phyloP scores from a whole-genome alignment of 2,797 vertebrate species.

The Diplodus puntazzo region DNA sequence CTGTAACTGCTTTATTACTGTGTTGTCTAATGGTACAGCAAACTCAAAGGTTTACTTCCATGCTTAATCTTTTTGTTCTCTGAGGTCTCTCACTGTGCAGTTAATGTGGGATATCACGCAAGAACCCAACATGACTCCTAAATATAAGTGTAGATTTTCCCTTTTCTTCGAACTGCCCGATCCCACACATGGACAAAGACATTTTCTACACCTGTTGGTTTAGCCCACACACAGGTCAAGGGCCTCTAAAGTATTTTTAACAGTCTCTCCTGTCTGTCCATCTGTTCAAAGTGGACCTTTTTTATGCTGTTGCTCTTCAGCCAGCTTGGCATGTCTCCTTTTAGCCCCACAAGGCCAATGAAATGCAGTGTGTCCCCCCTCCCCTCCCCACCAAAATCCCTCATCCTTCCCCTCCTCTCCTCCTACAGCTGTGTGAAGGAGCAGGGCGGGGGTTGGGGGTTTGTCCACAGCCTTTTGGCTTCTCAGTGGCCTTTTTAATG shows the following conservation, averaged over 20 bases:
- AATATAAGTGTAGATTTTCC: slow-evolving; percentile 14
- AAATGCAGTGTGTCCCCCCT: slow-evolving; percentile 33
- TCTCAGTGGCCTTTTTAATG: slow-evolving; percentile 11
- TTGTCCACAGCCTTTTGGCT: slow-evolving; percentile 29
- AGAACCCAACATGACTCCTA: not conserved
- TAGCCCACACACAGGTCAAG: slow-evolving; percentile 57
- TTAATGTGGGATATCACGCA: slow-evolving; percentile 7
- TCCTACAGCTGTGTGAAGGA: slow-evolving; percentile 48
- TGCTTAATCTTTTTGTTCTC: slow-evolving; percentile 1
- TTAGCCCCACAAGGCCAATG: slow-evolving; percentile 67
- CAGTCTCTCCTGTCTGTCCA: slow-evolving; percentile 61
- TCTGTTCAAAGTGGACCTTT: slow-evolving; percentile 71
- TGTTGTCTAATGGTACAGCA: not conserved
- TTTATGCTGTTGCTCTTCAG: slow-evolving; percentile 69
- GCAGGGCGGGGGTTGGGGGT: slow-evolving; percentile 7
- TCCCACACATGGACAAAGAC: slow-evolving; percentile 17
- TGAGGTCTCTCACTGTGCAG: slow-evolving; percentile 3
- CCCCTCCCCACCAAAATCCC: slow-evolving; percentile 30
- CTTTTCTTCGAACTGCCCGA: slow-evolving; percentile 6
- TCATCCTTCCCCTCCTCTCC: slow-evolving; percentile 22
- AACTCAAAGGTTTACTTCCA: not conserved
- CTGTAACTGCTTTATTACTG: not conserved
- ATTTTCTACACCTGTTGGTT: slow-evolving; percentile 78
- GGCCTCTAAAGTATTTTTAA: slow-evolving; percentile 81
- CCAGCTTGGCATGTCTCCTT: slow-evolving; percentile 71